These are phyloP conservation scores for Hemibagrus guttatus DNA, from an alignment of 2,797 vertebrate species.

Conservation along the genomic window DNA sequence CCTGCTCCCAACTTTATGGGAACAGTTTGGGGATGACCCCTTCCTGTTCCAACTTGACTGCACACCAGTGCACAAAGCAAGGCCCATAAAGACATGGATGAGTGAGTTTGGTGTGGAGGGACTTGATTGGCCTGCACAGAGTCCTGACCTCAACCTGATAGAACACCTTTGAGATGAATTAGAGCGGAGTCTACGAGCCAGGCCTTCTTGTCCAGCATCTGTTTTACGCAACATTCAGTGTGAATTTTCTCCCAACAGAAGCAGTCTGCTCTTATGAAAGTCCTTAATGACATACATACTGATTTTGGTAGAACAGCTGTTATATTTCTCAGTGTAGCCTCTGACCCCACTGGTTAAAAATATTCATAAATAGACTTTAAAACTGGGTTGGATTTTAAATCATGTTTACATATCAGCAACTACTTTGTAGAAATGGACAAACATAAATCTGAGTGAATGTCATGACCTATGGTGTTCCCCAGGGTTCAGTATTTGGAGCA, in stretches of 20 bases:
- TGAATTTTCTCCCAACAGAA: background rate
- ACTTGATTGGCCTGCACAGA: too few relatives aligned
- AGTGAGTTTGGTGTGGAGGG: too few relatives aligned
- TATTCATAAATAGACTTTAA: background rate
- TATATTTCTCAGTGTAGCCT: background rate
- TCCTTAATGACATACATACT: background rate
- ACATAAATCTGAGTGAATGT: background rate
- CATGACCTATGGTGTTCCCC: background rate
- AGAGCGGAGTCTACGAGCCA: too few relatives aligned
- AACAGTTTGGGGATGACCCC: too few relatives aligned
- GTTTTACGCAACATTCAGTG: background rate
- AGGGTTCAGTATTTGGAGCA: background rate
- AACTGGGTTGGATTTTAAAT: background rate
- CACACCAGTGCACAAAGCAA: too few relatives aligned
- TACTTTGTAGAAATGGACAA: background rate
- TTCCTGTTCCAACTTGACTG: too few relatives aligned
- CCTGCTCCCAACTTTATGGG: too few relatives aligned
- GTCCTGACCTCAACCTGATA: too few relatives aligned
- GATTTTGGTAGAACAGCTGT: background rate
- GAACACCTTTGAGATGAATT: too few relatives aligned
- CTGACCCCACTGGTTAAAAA: background rate
- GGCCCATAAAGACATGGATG: too few relatives aligned
- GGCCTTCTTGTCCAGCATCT: too few relatives aligned
- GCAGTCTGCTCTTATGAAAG: background rate
- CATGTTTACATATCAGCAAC: background rate